Percentiles rank a stretch among this genome's conserved stretches.
These are phyloP conservation scores for Drosophila ochracea DNA, from an alignment of 2,888 invertebrate genomes.

Conservation along the genomic window DNA sequence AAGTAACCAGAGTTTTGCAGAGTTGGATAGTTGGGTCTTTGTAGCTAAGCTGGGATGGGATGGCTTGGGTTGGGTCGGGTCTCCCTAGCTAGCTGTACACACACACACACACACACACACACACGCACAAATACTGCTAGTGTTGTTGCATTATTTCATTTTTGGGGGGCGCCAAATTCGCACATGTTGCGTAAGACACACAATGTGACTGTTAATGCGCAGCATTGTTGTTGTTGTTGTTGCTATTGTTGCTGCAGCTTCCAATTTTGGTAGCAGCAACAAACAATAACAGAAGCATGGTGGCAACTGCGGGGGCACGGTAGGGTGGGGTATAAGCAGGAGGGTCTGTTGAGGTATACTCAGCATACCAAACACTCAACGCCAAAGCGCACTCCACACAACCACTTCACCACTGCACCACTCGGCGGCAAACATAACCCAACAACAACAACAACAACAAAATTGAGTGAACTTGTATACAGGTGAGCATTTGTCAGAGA, in stretches of 20 bases:
- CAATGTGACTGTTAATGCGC: constrained; percentile 24
- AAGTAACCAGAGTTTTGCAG: constrained; percentile 14
- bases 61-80: not conserved
- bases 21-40: constrained; percentile 5
- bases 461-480: constrained; percentile 63
- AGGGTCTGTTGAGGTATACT: constrained; percentile 20
- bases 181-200: constrained; percentile 59
- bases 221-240: constrained; percentile 31
- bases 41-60: constrained; percentile 2
- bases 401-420: constrained; percentile 64
- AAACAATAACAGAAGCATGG: constrained; percentile 45
- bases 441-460: constrained; percentile 45
- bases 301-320: not conserved
- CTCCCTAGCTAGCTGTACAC: not conserved
- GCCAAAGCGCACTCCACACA: constrained; percentile 76
- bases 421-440: constrained; percentile 64
- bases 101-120: not conserved
- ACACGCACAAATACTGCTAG: not conserved
- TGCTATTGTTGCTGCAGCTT: constrained; percentile 18
- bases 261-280: constrained; percentile 50
- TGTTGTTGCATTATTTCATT: constrained; percentile 1
- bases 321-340: not conserved
- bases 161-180: constrained; percentile 45
- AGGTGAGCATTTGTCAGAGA: constrained; percentile 55
- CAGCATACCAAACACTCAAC: constrained; percentile 80